A percentile compares a stretch with the other conserved stretches of the same genome.
Evolutionary conservation across 1,140 invertebrate genomes (phyloP).

Genomic region (Berghia stephanieae): DNA sequence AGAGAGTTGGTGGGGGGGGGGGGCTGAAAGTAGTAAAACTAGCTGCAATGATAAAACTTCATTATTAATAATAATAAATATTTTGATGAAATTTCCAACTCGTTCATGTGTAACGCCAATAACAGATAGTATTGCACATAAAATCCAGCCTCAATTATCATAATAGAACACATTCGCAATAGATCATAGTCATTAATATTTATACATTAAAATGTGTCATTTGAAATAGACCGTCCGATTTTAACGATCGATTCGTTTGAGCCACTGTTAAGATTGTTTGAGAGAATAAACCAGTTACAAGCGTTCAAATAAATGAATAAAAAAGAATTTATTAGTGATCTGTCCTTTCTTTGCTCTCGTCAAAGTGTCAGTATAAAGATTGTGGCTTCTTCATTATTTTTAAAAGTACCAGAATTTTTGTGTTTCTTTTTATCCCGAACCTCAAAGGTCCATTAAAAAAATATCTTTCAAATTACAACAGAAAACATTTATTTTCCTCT

Average conservation of each 20-base stretch:
- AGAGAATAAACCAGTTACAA: neutral
- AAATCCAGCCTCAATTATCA: neutral
- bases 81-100: neutral
- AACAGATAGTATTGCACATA: neutral
- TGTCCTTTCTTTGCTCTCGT: neutral
- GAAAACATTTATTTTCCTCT: too few relatives aligned
- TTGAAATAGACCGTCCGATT: neutral
- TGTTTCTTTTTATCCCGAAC: neutral
- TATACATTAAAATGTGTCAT: neutral
- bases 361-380: neutral
- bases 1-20: too few relatives aligned
- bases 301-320: neutral
- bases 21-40: neutral
- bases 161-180: constrained; percentile 5
- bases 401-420: neutral
- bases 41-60: neutral
- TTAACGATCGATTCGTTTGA: neutral
- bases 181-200: neutral
- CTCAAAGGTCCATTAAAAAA: too few relatives aligned
- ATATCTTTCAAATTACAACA: too few relatives aligned
- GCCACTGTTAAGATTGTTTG: neutral
- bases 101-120: neutral
- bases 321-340: neutral
- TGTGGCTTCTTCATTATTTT: neutral
- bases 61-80: neutral